Evolutionary conservation across 2,888 invertebrate genomes (phyloP).

Genomic region (Diabrotica balteata): DNA sequence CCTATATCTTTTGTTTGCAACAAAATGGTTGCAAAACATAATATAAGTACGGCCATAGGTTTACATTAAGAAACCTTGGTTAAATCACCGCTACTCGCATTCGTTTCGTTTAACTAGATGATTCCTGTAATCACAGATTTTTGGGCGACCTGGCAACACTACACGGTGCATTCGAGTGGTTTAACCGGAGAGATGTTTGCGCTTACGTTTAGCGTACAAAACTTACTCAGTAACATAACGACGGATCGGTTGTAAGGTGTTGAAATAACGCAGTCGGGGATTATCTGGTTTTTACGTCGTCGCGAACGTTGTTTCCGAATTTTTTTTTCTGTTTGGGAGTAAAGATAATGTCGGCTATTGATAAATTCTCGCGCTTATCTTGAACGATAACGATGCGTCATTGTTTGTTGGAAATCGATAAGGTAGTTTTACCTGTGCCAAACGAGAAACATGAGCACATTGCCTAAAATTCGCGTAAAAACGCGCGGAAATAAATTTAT

Average conservation of each 20-base stretch:
- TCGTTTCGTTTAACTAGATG: too few species aligned
- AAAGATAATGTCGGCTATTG: conserved; percentile 5
- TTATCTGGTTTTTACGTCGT: not conserved
- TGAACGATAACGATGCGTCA: conserved; percentile 26
- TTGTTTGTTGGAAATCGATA: conserved; percentile 28
- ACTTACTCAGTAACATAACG: conserved; percentile 29
- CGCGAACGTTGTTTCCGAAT: conserved; percentile 12
- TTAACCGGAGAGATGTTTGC: conserved; percentile 27
- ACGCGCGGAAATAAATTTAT: conserved; percentile 51
- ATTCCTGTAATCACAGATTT: too few species aligned
- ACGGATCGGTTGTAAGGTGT: conserved; percentile 20
- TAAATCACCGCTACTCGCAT: too few species aligned
- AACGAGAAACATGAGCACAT: conserved; percentile 48
- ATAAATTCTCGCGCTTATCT: conserved; percentile 11
- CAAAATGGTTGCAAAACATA: too few species aligned
- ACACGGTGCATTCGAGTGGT: conserved; percentile 21
- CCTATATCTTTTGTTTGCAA: too few species aligned
- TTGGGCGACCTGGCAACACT: conserved; percentile 17
- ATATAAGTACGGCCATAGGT: too few species aligned
- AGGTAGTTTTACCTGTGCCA: conserved; percentile 16
- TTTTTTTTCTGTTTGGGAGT: conserved; percentile 21
- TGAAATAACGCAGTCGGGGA: conserved; percentile 1
- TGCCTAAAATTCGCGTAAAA: conserved; percentile 57
- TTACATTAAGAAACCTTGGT: too few species aligned
- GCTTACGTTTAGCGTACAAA: conserved; percentile 31